phyloP scores from a whole-genome alignment of 23 tunicate species.

The Aplidium turbinatum region DNA sequence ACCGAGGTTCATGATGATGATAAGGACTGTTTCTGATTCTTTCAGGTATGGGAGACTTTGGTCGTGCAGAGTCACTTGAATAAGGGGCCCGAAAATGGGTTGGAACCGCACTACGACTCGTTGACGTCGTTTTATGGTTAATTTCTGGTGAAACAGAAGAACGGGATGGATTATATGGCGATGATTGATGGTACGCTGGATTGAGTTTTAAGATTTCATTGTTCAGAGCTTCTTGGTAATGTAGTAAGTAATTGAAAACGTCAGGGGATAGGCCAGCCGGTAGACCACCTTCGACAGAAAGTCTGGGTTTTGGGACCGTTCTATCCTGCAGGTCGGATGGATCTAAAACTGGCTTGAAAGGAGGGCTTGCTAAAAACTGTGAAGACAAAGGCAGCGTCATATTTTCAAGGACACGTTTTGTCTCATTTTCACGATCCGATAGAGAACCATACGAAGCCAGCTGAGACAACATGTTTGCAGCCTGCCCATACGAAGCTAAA shows the following conservation, averaged over 20 bases:
- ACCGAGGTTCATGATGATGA: too few relatives aligned
- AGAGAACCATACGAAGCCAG: slow-evolving; percentile 13
- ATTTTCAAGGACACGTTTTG: slow-evolving; percentile 38
- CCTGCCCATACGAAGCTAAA: slow-evolving; percentile 50
- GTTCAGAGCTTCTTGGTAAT: slow-evolving; percentile 40
- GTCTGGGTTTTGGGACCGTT: slow-evolving; percentile 10
- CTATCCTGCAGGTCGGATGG: background rate
- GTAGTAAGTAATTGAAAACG: slow-evolving; percentile 25
- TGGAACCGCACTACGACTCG: too few relatives aligned
- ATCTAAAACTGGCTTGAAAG: slow-evolving; percentile 35
- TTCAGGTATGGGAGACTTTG: slow-evolving; percentile 37
- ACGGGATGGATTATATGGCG: slow-evolving; percentile 29
- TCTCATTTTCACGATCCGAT: slow-evolving; percentile 33
- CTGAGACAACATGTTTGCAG: slow-evolving; percentile 31
- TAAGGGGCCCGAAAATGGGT: background rate
- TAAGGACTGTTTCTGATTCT: too few relatives aligned
- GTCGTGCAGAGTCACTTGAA: background rate
- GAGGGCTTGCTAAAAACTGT: slow-evolving; percentile 34
- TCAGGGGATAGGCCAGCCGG: slow-evolving; percentile 16
- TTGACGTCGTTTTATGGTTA: slow-evolving; percentile 22
- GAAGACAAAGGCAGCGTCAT: slow-evolving; percentile 32
- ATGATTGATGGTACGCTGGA: slow-evolving; percentile 5
- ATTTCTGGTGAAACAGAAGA: slow-evolving; percentile 39
- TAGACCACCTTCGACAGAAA: slow-evolving; percentile 6
- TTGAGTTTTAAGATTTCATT: slow-evolving; percentile 34